Conservation (phyloP, 2,797 vertebrate species). For the Australoheros facetus region DNA sequence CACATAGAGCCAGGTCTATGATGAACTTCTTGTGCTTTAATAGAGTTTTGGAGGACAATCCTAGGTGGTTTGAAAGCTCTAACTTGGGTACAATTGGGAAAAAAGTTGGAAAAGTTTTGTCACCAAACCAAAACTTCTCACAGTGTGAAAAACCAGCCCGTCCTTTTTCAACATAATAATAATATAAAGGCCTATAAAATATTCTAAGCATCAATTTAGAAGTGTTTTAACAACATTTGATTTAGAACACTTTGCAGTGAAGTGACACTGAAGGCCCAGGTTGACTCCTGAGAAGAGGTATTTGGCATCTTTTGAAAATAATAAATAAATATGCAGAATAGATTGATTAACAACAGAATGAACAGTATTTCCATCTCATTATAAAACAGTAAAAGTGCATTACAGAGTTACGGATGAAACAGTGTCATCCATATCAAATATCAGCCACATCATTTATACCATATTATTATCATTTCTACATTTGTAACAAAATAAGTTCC, state of each 20-base stretch:
- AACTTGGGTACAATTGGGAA: background rate
- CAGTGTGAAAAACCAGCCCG: background rate
- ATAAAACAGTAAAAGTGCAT: background rate
- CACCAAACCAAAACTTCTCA: background rate
- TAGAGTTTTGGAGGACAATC: slow-evolving; percentile 19
- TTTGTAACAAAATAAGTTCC: no score
- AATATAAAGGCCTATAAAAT: background rate
- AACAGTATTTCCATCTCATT: background rate
- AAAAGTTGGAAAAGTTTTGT: background rate
- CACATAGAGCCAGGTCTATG: background rate
- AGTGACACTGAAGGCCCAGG: background rate
- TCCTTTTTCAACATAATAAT: background rate
- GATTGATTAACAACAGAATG: background rate
- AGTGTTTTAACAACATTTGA: background rate
- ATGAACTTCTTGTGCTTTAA: slow-evolving; percentile 4
- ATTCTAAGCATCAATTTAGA: background rate
- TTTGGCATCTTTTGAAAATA: background rate
- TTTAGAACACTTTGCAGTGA: background rate
- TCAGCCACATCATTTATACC: no score
- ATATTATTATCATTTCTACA: no score
- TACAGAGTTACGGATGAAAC: background rate
- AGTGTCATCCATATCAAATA: background rate
- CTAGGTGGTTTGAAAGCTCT: background rate
- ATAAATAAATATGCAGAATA: background rate
- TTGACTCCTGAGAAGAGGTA: background rate